These are phyloP conservation scores for Aphidius ervi DNA, from an alignment of 1,140 invertebrate genomes.

Conservation along the genomic window DNA sequence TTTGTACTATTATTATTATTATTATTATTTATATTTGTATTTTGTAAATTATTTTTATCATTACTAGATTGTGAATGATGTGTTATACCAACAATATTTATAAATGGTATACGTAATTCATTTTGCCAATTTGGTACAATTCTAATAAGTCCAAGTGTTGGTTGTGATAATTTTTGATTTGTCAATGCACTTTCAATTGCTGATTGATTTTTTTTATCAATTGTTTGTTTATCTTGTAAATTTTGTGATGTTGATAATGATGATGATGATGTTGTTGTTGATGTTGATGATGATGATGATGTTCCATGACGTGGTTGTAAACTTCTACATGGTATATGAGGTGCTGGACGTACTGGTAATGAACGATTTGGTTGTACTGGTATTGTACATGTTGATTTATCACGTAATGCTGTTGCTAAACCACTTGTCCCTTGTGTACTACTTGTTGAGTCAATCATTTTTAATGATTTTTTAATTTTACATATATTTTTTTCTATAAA, in stretches of 20 bases:
- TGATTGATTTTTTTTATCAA: too few species aligned
- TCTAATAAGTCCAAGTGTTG: constrained; percentile 12
- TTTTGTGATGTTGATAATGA: neutral
- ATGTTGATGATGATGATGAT: neutral
- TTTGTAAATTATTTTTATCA: constrained; percentile 5
- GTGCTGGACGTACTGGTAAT: constrained; percentile 37
- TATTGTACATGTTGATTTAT: constrained; percentile 32
- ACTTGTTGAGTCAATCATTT: constrained; percentile 21
- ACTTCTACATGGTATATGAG: constrained; percentile 22
- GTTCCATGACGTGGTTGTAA: neutral
- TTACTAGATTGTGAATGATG: neutral
- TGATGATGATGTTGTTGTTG: neutral
- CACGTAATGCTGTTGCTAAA: constrained; percentile 33
- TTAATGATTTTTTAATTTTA: neutral
- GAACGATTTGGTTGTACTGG: constrained; percentile 42
- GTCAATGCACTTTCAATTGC: neutral
- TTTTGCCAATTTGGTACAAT: constrained; percentile 15
- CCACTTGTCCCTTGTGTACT: constrained; percentile 6
- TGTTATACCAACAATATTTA: constrained; percentile 8
- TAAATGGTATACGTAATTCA: constrained; percentile 1
- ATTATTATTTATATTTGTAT: neutral
- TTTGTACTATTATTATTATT: neutral
- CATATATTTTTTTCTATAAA: too few species aligned
- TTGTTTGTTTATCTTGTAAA: neutral
- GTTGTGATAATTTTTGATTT: neutral